Percentiles rank a stretch among this genome's conserved stretches.
These are phyloP conservation scores for Anastatus disparis DNA, from an alignment of 1,140 invertebrate genomes.

Conservation along the genomic window DNA sequence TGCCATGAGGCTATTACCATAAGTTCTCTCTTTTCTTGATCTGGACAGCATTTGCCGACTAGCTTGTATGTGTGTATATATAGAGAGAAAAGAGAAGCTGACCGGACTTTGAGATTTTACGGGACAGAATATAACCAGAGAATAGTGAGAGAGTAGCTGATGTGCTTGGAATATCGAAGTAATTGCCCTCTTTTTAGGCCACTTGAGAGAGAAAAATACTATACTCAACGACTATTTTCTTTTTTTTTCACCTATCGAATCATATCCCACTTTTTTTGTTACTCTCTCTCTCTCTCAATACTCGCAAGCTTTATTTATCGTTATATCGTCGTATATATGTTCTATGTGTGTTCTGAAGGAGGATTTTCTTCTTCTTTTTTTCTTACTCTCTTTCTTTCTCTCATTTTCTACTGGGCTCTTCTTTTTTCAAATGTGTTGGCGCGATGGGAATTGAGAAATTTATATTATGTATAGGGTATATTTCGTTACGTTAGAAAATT, in stretches of 20 bases:
- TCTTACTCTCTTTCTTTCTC: no score
- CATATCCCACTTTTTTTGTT: no score
- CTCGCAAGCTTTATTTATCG: constrained; percentile 11
- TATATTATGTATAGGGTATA: not conserved
- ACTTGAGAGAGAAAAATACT: no score
- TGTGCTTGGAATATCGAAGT: constrained; percentile 39
- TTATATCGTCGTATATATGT: not conserved
- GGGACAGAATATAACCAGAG: not conserved
- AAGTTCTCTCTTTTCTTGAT: constrained; percentile 16
- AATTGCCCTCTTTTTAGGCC: constrained; percentile 30
- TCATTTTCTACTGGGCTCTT: not conserved
- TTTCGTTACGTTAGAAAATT: not conserved
- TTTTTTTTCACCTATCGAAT: not conserved
- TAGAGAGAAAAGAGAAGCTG: not conserved
- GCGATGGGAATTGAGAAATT: not conserved
- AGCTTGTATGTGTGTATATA: constrained; percentile 4
- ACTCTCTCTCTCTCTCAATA: not conserved
- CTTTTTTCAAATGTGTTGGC: no score
- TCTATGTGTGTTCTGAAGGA: not conserved
- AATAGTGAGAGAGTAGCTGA: not conserved
- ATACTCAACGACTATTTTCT: constrained; percentile 2
- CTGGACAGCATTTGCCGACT: not conserved
- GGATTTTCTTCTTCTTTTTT: no score
- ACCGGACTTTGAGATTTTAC: constrained; percentile 37
- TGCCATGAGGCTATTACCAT: constrained; percentile 32